Base-by-base conservation (phyloP, 2,113 vertebrate genomes). In the Zapus hudsonius region DNA sequence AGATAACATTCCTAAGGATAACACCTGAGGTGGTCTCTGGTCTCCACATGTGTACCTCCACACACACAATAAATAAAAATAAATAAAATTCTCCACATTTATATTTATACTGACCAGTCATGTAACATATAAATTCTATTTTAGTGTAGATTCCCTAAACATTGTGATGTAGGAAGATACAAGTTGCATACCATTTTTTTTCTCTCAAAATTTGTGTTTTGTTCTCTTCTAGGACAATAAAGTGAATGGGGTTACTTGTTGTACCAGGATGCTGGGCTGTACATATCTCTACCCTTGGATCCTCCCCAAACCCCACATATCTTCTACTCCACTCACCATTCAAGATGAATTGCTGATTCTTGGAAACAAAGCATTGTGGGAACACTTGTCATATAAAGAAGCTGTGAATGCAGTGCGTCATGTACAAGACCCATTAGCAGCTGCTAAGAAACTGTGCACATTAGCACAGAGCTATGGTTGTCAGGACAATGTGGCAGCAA, bases 171-270 rank as follows among this genome's bases (percentile, higher is more conserved):
- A 83, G 63, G 72, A 89, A 87, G 64, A 83, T 52, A 40, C 38
- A 75, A 55, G n/a, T 69, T 67, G 10, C 38, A 13, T 55, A 22
- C 95, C 69, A 23, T 29, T 82, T 89, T 84, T 84, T 96, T 70
- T 88, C 25, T 16, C 87, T 94, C 29, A 85, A 38, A 84, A 73
- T 82, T 52, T 91, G 38, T 93, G 78, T 84, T 96, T 88, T 97
- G 10, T 85, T 95, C 96, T 94, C 91, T 96, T 98, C 55, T 94
- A 99, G 99, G 99, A 99, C 97, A 99, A 99, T 97, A 99, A 99
- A 97, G 99, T 99, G 95, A 99, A 99, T 22, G 99, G 99, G 5
- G 99, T 99, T 74, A 99, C 99, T n/a, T 99, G 99, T 98, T 99
- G 99, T 96, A 99, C 99, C 80, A 99, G 99, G 84, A 98, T 99